Percentiles rank a stretch among this genome's conserved stretches.
phyloP scores from a whole-genome alignment of 2,797 vertebrate species.

The Sciaenops ocellatus region DNA sequence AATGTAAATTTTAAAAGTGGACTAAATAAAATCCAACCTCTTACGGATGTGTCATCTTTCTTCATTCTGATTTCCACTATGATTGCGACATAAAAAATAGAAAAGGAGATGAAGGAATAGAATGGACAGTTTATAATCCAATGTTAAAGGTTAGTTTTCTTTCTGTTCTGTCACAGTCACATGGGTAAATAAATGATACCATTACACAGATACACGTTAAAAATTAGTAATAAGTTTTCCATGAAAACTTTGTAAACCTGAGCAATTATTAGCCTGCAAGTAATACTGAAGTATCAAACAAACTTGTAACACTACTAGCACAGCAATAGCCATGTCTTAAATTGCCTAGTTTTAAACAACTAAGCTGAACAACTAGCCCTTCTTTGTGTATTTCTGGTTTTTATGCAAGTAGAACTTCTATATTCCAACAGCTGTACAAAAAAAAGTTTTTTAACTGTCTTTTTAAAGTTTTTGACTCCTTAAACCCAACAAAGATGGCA shows the following conservation, averaged over 20 bases:
- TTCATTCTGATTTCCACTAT: not conserved
- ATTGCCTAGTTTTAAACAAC: no score
- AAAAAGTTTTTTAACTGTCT: not conserved
- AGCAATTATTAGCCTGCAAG: not conserved
- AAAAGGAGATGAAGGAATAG: not conserved
- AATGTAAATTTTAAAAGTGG: slow-evolving; percentile 87
- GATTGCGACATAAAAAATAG: not conserved
- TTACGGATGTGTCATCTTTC: slow-evolving; percentile 49
- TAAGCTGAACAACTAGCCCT: not conserved
- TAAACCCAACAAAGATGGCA: not conserved
- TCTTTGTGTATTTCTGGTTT: not conserved
- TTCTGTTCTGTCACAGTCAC: not conserved
- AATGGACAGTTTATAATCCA: not conserved
- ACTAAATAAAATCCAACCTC: slow-evolving; percentile 86
- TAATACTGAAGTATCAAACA: not conserved
- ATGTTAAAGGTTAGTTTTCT: not conserved
- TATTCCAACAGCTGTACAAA: not conserved
- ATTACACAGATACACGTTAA: no score
- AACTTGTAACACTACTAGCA: not conserved
- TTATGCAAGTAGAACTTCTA: not conserved
- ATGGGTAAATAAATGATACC: not conserved
- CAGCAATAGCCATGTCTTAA: not conserved
- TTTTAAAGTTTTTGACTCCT: not conserved
- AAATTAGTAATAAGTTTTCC: not conserved
- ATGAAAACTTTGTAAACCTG: not conserved